Conservation (phyloP, 2,888 invertebrate species). For the Plagiodera versicolora region DNA sequence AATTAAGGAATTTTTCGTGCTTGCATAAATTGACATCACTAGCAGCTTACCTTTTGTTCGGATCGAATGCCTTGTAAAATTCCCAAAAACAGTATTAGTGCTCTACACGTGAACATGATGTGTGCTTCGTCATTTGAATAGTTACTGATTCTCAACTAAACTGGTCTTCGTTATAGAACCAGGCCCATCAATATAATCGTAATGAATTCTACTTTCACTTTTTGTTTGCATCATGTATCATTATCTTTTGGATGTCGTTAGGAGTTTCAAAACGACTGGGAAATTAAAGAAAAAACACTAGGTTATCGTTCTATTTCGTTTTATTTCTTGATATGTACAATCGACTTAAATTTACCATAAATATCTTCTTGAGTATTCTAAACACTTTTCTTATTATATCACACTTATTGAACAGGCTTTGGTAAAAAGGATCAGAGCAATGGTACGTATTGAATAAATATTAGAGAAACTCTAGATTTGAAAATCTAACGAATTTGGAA, state of each 20-base stretch:
- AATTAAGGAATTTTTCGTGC: too few relatives aligned
- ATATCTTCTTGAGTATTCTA: conserved; percentile 12
- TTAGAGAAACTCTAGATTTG: too few relatives aligned
- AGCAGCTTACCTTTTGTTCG: background rate
- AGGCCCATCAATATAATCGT: background rate
- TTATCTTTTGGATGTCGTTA: too few relatives aligned
- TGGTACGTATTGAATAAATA: too few relatives aligned
- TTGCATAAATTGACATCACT: too few relatives aligned
- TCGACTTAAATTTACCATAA: background rate
- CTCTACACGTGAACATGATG: background rate
- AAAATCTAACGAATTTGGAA: too few relatives aligned
- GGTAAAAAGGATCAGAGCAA: background rate
- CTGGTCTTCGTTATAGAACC: background rate
- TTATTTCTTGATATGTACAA: conserved; percentile 9
- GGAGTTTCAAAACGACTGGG: too few relatives aligned
- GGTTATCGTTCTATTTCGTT: too few relatives aligned
- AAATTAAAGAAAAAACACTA: too few relatives aligned
- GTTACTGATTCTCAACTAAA: background rate
- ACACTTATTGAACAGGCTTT: background rate
- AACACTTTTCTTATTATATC: background rate
- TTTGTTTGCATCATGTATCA: background rate
- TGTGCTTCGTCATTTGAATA: background rate
- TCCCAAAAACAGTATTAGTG: background rate
- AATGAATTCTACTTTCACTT: background rate
- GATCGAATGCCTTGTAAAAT: background rate